These are phyloP conservation scores for Anguilla marmorata DNA, from an alignment of 2,797 vertebrate species.

Conservation along the genomic window DNA sequence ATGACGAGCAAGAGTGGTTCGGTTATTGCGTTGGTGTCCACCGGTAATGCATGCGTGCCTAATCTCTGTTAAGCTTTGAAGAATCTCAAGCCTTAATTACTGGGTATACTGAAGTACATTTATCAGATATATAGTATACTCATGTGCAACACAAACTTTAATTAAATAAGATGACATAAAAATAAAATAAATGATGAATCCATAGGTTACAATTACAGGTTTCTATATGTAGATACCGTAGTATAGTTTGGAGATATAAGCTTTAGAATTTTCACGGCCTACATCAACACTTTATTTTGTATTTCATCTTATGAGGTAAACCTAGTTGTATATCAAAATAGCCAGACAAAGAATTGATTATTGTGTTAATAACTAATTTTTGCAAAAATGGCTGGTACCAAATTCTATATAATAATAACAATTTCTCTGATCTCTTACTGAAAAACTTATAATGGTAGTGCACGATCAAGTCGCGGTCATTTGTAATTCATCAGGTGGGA, in stretches of 20 bases:
- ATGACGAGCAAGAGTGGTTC: not conserved
- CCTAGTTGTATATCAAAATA: no score
- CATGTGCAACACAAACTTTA: not conserved
- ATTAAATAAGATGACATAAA: not conserved
- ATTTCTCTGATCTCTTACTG: not conserved
- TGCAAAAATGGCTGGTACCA: not conserved
- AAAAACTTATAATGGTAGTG: not conserved
- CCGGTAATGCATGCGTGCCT: not conserved
- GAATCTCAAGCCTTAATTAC: not conserved
- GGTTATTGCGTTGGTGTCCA: not conserved
- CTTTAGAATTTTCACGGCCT: not conserved
- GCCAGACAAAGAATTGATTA: not conserved
- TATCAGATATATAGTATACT: not conserved
- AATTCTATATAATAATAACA: no score
- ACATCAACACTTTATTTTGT: not conserved
- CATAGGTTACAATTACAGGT: not conserved
- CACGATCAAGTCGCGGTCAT: not conserved
- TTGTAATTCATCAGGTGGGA: conserved; percentile 5
- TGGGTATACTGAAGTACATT: not conserved
- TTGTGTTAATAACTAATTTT: not conserved
- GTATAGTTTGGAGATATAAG: not conserved
- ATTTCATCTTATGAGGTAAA: not conserved
- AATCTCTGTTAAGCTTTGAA: not conserved
- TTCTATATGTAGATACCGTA: not conserved
- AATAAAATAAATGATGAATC: not conserved